Evolutionary conservation across 2,888 invertebrate species (phyloP).

Genomic region (Leucophenga maculata): DNA sequence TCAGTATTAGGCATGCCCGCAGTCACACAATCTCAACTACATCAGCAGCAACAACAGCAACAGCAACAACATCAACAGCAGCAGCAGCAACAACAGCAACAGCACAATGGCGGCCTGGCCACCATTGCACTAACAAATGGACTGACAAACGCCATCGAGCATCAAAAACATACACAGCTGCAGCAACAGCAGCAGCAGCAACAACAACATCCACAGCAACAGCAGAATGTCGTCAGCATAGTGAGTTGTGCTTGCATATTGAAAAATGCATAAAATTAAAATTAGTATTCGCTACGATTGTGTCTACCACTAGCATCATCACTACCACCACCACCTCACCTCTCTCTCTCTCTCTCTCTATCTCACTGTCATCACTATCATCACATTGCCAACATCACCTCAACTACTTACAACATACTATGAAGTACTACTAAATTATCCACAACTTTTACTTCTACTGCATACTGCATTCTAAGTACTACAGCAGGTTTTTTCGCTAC

Average conservation of each 20-base stretch:
- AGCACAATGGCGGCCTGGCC: conserved; percentile 39
- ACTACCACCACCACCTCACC: not conserved
- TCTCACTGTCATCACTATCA: not conserved
- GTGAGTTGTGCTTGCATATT: conserved; percentile 61
- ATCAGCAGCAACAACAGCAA: conserved; percentile 40
- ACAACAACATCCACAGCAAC: conserved; percentile 47
- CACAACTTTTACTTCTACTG: conserved; percentile 3
- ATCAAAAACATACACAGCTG: conserved; percentile 51
- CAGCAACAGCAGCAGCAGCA: conserved; percentile 43
- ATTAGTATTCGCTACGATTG: conserved; percentile 26
- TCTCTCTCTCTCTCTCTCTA: not conserved
- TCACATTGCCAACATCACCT: not conserved
- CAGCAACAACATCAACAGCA: conserved; percentile 40
- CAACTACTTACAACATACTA: no score
- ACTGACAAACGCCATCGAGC: conserved; percentile 61
- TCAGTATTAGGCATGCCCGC: conserved; percentile 54
- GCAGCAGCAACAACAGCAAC: conserved; percentile 34
- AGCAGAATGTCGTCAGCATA: conserved; percentile 70
- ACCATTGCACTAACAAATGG: conserved; percentile 43
- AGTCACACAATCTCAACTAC: conserved; percentile 25
- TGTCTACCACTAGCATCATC: conserved; percentile 33
- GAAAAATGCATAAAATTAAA: conserved; percentile 24
- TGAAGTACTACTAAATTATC: no score
- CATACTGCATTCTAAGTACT: not conserved
- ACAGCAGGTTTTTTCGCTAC: not conserved